Percentiles rank a stretch among this genome's conserved stretches.
phyloP scores from a whole-genome alignment of 2,888 invertebrate genomes.

The Melipona bicolor region DNA sequence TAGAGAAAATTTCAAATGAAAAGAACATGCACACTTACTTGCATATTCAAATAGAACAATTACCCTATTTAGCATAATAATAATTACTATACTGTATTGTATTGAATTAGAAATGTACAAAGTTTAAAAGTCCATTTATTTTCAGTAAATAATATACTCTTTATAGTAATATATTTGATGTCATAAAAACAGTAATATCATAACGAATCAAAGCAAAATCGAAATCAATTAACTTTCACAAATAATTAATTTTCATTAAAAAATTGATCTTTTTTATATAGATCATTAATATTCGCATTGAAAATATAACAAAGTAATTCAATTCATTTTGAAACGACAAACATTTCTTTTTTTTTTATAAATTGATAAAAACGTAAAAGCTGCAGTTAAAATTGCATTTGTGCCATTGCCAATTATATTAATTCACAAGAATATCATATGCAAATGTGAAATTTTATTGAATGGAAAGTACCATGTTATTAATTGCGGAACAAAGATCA shows the following conservation, averaged over 20 bases:
- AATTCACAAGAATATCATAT: not conserved
- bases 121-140: not conserved
- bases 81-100: too few relatives aligned
- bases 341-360: not conserved
- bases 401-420: not conserved
- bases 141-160: too few relatives aligned
- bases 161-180: too few relatives aligned
- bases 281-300: not conserved
- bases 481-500: conserved; percentile 66
- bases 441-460: conserved; percentile 44
- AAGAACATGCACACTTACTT: conserved; percentile 19
- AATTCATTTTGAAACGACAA: not conserved
- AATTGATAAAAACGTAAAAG: not conserved
- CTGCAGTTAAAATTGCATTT: not conserved
- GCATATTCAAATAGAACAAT: not conserved
- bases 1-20: conserved; percentile 71
- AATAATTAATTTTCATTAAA: conserved; percentile 51
- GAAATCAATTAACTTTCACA: conserved; percentile 75
- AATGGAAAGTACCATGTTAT: conserved; percentile 51
- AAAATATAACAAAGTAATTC: not conserved
- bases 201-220: conserved; percentile 74
- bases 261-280: not conserved
- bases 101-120: not conserved
- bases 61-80: not conserved
- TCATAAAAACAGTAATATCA: conserved; percentile 71